Conservation (phyloP, 2,797 vertebrate species). For the Silurus lanzhouensis region DNA sequence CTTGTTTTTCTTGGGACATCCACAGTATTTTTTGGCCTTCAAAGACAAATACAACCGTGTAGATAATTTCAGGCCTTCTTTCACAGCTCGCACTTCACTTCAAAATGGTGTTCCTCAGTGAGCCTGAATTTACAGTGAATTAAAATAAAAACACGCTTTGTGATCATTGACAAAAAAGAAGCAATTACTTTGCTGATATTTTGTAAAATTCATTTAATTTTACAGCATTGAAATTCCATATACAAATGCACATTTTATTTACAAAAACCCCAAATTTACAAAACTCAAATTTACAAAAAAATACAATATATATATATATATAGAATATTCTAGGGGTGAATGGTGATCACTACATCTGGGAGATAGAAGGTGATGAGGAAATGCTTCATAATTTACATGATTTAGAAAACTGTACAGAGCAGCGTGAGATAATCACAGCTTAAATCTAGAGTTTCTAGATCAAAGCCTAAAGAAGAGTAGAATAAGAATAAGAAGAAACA, state of each 20-base stretch:
- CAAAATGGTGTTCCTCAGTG: constrained; percentile 16
- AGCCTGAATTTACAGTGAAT: neutral
- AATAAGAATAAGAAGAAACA: constrained; percentile 52
- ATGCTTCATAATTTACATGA: constrained; percentile 70
- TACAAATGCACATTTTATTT: constrained; percentile 63
- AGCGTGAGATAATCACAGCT: neutral
- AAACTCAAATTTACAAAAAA: too few species aligned
- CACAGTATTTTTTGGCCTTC: constrained; percentile 70
- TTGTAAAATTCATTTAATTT: neutral
- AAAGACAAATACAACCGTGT: constrained; percentile 70
- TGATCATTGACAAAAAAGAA: neutral
- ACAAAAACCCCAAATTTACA: too few species aligned
- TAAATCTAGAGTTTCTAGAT: neutral
- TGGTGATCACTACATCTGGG: constrained; percentile 52
- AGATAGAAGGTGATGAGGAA: constrained; percentile 58
- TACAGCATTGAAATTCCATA: constrained; percentile 1
- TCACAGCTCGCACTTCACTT: constrained; percentile 20
- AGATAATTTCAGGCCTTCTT: constrained; percentile 68
- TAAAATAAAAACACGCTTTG: neutral
- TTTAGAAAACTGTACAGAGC: constrained; percentile 76
- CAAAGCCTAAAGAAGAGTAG: neutral
- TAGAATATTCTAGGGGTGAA: constrained; percentile 18
- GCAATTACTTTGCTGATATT: neutral
- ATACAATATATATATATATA: too few species aligned
- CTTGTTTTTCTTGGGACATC: constrained; percentile 75